Evolutionary conservation across 2,113 vertebrate species (phyloP), one percentile per base, ranked within the genome.

Genomic region (Hystrix cristata): DNA sequence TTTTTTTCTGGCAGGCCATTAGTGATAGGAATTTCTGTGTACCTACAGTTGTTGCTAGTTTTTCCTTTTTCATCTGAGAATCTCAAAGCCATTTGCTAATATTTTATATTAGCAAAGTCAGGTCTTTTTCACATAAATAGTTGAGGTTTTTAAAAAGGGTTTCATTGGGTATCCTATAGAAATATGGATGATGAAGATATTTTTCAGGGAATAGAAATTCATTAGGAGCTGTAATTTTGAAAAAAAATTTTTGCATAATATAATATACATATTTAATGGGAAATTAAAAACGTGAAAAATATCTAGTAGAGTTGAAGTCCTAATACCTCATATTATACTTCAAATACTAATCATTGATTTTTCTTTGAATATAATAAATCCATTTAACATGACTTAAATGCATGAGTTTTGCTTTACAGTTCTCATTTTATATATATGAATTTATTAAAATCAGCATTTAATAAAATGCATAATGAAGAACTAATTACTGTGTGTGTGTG

Each of bases 301-400:
- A 83, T 62, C 57, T 74, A 72, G 27, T 53, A 51, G n/a, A 79
- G 18, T 80, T 67, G 10, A 14, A 92, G 13, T 74, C 95, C 86
- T 60, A 67, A 72, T 8, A 78, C 25, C 48, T 90, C 43, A 1
- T 87, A 90, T 95, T 85, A 93, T 62, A 79, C 4, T 4, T 93
- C 87, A 89, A 95, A 85, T 85, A 59, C 21, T 65, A 71, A 48
- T 95, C 34, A 57, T 94, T 97, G 90, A 18, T 88, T 90, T 95
- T 88, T 78, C 34, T 86, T 85, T 74, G 59, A 87, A 94, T 88
- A 76, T 65, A 80, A 64, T 12, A 76, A 15, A 51, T 94, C 53
- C 69, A 62, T 81, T 65, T 87, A 94, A 72, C 82, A 80, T 43
- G 62, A 59, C 29, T 88, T 94, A 96, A 92, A 43, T 85, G 53